Conservation (phyloP, 2,113 vertebrate genomes). For the Chionis minor region DNA sequence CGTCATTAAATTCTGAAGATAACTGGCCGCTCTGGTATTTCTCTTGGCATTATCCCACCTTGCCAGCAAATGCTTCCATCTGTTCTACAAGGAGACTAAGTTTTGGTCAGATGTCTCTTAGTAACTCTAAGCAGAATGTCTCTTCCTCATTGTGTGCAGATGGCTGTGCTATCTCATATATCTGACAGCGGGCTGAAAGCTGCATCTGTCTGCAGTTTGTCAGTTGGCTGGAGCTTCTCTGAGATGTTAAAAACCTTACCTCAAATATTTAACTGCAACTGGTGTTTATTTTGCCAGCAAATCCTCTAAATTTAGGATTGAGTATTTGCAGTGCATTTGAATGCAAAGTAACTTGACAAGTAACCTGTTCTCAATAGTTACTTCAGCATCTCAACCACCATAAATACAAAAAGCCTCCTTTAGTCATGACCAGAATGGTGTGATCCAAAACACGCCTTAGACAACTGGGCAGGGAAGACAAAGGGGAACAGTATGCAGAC, state of each 20-base stretch:
- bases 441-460: background rate
- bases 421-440: background rate
- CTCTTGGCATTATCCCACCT: background rate
- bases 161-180: background rate
- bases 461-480: background rate
- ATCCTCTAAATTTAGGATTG: background rate
- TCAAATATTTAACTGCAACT: background rate
- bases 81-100: background rate
- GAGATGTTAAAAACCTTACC: background rate
- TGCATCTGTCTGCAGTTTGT: slow-evolving; percentile 40
- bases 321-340: background rate
- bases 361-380: background rate
- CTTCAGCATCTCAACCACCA: background rate
- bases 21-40: background rate
- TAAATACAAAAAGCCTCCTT: background rate
- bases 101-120: background rate
- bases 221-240: background rate
- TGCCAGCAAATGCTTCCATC: slow-evolving; percentile 9
- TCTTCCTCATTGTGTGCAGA: background rate
- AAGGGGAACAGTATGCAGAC: background rate
- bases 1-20: background rate
- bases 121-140: background rate
- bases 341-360: background rate
- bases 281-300: slow-evolving; percentile 4
- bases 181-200: slow-evolving; percentile 12